Conservation (phyloP, 1,140 invertebrate species). For the Daktulosphaira vitifoliae region DNA sequence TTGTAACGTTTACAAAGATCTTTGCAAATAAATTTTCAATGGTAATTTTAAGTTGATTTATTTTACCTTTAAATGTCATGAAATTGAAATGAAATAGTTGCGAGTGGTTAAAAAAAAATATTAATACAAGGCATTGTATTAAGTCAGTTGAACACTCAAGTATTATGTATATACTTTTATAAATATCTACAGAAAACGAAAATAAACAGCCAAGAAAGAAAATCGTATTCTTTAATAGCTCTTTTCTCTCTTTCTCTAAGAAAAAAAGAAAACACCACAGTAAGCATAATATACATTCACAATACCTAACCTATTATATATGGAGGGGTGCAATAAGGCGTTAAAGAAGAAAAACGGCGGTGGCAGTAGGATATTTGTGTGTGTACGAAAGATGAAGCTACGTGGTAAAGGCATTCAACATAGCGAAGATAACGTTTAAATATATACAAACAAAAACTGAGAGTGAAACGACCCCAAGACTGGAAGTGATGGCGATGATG, state of each 20-base stretch:
- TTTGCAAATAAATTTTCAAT: no score
- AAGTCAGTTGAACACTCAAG: not conserved
- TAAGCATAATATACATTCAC: not conserved
- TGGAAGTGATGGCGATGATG: not conserved
- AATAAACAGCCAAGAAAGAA: no score
- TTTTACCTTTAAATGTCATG: no score
- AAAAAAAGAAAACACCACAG: not conserved
- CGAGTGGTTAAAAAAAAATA: no score
- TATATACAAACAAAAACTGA: slow-evolving; percentile 32
- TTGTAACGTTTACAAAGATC: slow-evolving; percentile 4
- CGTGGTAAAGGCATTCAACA: slow-evolving; percentile 16
- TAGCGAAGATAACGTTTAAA: slow-evolving; percentile 33
- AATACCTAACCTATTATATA: not conserved
- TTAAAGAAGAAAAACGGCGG: slow-evolving; percentile 32
- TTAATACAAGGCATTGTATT: no score
- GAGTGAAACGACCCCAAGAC: slow-evolving; percentile 19
- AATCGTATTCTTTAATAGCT: no score
- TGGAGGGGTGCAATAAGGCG: slow-evolving; percentile 33
- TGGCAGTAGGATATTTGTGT: not conserved
- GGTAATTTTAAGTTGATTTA: no score
- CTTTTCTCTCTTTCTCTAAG: not conserved
- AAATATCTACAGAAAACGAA: no score
- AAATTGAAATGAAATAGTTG: no score
- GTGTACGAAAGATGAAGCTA: slow-evolving; percentile 12
- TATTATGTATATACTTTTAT: not conserved